Evolutionary conservation across 2,797 vertebrate species (phyloP), one percentile per base, ranked within the genome.

Genomic region (Falco peregrinus): DNA sequence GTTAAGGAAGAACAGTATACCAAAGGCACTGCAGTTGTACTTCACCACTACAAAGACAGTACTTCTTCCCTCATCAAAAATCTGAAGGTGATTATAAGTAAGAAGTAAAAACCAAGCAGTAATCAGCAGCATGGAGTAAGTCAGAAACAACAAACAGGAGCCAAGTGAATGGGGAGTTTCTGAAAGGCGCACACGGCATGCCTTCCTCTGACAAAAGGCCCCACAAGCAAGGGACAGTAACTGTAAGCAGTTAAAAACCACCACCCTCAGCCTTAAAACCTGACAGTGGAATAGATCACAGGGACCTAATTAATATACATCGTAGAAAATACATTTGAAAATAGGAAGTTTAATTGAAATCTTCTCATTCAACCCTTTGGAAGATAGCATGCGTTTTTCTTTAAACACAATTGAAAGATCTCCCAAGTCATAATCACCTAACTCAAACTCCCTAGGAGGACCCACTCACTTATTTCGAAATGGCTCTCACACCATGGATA

Each of bases 111-210:
- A 8, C 6, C 15, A 22, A 68, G 41, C 18, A 29, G 45, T 29
- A 84, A 84, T 73, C 59, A 74, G 17, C 37, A 83, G 37, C 21
- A 41, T 67, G 80, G 53, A 64, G 4, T 51, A 78, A 89, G 45
- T 59, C 64, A 92, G 71, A 75, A 93, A 59, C 17, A 91, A 78
- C n/a, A 76, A 91, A 69, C 7, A 64, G 41, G 41, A 91, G 60
- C 31, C 53, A 64, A 89, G 9, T 5, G 21, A 89, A 87, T 45
- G 45, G 13, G 28, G 28, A 24, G 5, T 4, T 64, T 76, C 79
- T 65, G 24, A 65, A 92, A 68, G 48, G 53, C 9, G 0, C 70
- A 61, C 41, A 45, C 45, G 56, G 48, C 0, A 0, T 3, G 3
- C 51, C 82, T 78, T n/a, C 76, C 65, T 15, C 70, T 33, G 37